Base-by-base conservation (phyloP, 2,888 invertebrate species). In the Standfussiana lucernea region DNA sequence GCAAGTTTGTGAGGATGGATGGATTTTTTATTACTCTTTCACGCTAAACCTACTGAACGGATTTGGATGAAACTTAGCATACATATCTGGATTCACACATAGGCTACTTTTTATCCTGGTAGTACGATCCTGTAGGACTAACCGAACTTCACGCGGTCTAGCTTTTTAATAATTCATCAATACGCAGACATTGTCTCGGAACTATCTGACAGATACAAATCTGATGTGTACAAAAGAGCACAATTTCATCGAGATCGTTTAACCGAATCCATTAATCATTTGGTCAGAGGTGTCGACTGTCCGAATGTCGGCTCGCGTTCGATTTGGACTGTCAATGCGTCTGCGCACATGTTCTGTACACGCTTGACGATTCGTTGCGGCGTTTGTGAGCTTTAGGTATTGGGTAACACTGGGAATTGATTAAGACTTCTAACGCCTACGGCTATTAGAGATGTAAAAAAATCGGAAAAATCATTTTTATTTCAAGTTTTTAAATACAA, bases 201-300 rank as follows among this genome's bases (percentile, higher is more conserved):
- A 84, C 72, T 73, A 79, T 86, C 85, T 88, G 88, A 88, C 88
- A 87, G 86, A 86, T 89, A 87, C 84, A 83, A 84, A 83, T 87
- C 72, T 71, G 79, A 89, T 87, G 84, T 82, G 80, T 86, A 77
- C 72, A 87, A 85, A 86, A 80, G 87, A 88, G 83, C 83, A 87
- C 83, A 79, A 87, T 87, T 85, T 80, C 69, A 86, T 86, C 84
- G 78, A 83, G 82, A 86, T 83, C 77, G 82, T 83, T 85, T 79
- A 85, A 81, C 83, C 67, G 77, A 80, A 83, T 82, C 79, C 88
- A 89, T 91, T 89, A 89, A 90, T 91, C 90, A 90, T 89, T 80
- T 80, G 80, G 79, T 83, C 86, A 82, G 81, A 86, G 88, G 88
- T 86, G 89, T 88, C 84, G 77, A 79, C 79, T 86, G 83, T 83